Base-by-base conservation (phyloP, 2,888 invertebrate genomes). In the Tricholauxania praeusta region DNA sequence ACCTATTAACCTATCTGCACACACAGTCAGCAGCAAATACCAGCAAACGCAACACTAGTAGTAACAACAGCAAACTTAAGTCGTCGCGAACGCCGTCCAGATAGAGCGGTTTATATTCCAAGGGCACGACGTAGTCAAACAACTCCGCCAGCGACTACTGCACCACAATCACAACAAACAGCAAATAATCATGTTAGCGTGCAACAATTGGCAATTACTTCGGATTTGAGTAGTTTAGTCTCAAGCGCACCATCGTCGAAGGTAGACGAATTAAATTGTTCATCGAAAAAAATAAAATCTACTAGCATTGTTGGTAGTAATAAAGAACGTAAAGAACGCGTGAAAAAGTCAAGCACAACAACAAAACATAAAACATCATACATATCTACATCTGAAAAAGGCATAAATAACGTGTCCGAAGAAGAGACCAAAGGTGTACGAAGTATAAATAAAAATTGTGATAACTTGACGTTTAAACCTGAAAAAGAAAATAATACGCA, bases 71-170 rank as follows among this genome's bases (percentile, higher is more conserved):
- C 72, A 84, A 59, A 19, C 28, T 19, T 48, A 22, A 59, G 59
- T 62, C 88, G 85, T 75, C 85, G 87, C 75, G 86, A 87, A 81
- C 90, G 92, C 73, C 90, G 94, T 78, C 94, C 94, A 64, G 94
- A 94, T 86, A 91, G 92, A 55, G 93, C 93, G 22, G 92, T 94
- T 67, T 95, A 94, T 89, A 92, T 94, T 75, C 94, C 94, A 74
- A 89, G 93, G 82, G 93, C 92, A 75, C 89, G 92, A 75, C 89
- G 92, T 74, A 87, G 87, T 84, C 85, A 86, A 82, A 86, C 86
- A 73, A 86, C 86, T 79, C 85, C 87, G 77, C 86, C 87, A 74
- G 72, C 72, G 66, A 28, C 72, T 63, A 69, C 72, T 76, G 71
- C 74, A 78, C 19, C 48, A 48, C 64, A 64, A 12, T 12, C 49